Base-by-base conservation (phyloP, 2,888 invertebrate species). In the Drosophila subquinaria region DNA sequence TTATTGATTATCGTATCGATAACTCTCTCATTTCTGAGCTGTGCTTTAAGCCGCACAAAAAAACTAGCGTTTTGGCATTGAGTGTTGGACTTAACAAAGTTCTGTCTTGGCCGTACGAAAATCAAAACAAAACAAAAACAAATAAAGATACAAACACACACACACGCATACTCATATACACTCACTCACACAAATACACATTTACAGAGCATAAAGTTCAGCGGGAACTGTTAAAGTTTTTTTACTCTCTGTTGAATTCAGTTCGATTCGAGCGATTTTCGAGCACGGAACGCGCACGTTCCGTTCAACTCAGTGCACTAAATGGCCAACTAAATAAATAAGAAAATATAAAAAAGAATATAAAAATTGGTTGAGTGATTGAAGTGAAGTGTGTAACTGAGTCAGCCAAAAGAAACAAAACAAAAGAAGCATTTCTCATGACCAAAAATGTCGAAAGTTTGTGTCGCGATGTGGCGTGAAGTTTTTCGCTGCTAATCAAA, bases 1-100 rank as follows among this genome's bases (percentile, higher is more conserved):
- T 88, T 86, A 89, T 89, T 87, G 88, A 87, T 87, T 87, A 89
- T 81, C 86, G 82, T 71, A 88, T 86, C 76, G 82, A 82, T 85
- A 82, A 73, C 81, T 80, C 89, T 80, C 70, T 72, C 73, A 64
- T 57, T 68, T 63, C 69, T 57, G 70, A 69, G 76, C 76, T 68
- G 15, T 59, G 69, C 69, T 57, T 56, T 36, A 11, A 60, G 64
- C 78, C 36, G 61, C 68, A 47, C 27, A 27, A 27, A 69, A 17
- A 53, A 59, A 69, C 52, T 45, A 33, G 43, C 53, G 27, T 70
- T 57, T 70, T 81, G 68, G 71, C 70, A 78, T 77, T 73, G 62
- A 75, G 68, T 45, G 51, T 73, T 69, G 69, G 82, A 36, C 73
- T 50, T 35, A 52, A 52, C 67, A 56, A 43, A 60, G 70, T 81